These are phyloP conservation scores for Palythoa grandis DNA, from an alignment of 92 coral and sea anemone genomes.

Conservation along the genomic window DNA sequence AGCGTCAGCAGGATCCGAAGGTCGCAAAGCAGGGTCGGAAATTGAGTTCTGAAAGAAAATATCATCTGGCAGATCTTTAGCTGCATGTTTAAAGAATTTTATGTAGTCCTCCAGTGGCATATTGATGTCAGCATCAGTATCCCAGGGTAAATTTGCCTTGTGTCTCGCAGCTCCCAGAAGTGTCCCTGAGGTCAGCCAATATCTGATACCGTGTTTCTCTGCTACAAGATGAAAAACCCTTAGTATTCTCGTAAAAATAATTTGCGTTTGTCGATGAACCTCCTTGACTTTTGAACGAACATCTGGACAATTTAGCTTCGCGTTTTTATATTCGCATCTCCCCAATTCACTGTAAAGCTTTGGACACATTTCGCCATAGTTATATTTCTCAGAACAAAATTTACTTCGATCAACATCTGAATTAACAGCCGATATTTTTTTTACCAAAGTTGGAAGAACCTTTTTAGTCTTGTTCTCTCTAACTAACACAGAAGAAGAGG, in stretches of 20 bases:
- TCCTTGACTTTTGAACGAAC: slow-evolving; percentile 41
- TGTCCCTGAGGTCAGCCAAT: slow-evolving; percentile 74
- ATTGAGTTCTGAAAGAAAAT: slow-evolving; percentile 75
- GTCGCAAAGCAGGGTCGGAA: slow-evolving; percentile 64
- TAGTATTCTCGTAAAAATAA: slow-evolving; percentile 64
- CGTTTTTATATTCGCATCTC: neutral
- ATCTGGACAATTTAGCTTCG: slow-evolving; percentile 53
- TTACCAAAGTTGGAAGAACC: neutral
- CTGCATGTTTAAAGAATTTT: slow-evolving; percentile 65
- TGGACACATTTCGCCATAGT: slow-evolving; percentile 74
- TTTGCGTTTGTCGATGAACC: slow-evolving; percentile 62
- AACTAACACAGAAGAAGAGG: neutral
- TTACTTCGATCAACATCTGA: neutral
- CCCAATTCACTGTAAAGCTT: slow-evolving; percentile 64
- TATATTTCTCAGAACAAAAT: slow-evolving; percentile 13
- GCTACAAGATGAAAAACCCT: slow-evolving; percentile 62
- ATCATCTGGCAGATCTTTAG: slow-evolving; percentile 66
- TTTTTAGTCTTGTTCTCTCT: neutral
- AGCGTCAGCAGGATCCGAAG: slow-evolving; percentile 36
- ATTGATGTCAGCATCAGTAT: slow-evolving; percentile 63
- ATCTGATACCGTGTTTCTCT: slow-evolving; percentile 59
- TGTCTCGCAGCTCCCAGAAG: slow-evolving; percentile 81
- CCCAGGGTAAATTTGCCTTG: slow-evolving; percentile 80
- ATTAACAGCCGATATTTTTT: neutral
- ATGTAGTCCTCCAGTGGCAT: slow-evolving; percentile 72